A percentile compares a stretch with the other conserved stretches of the same genome.
Conservation (phyloP, 2,888 invertebrate species). For the Folsomia candida region DNA sequence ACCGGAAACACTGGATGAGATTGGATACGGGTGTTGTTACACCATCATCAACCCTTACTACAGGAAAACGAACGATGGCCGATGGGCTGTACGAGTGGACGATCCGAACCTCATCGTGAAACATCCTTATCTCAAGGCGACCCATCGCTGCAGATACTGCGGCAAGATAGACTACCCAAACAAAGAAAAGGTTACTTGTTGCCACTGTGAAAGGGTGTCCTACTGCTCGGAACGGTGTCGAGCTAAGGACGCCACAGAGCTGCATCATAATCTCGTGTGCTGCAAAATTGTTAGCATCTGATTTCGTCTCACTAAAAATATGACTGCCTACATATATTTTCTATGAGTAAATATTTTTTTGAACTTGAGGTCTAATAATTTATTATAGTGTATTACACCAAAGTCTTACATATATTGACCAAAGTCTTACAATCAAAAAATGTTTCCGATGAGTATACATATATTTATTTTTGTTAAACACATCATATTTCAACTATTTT, state of each 20-base stretch:
- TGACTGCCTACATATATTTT: too few relatives aligned
- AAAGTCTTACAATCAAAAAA: too few relatives aligned
- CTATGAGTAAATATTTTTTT: too few relatives aligned
- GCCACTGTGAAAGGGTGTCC: background rate
- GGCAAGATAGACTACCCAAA: too few relatives aligned
- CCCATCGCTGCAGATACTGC: background rate
- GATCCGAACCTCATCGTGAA: background rate
- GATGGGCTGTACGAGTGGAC: background rate
- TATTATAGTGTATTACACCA: too few relatives aligned
- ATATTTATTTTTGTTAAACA: too few relatives aligned
- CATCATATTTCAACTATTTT: too few relatives aligned
- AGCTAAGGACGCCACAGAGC: background rate
- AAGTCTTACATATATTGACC: too few relatives aligned
- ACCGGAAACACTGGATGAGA: conserved; percentile 6
- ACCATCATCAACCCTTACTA: conserved; percentile 24
- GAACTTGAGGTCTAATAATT: too few relatives aligned
- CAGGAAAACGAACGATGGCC: background rate
- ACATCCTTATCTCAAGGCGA: background rate
- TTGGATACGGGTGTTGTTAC: conserved; percentile 21
- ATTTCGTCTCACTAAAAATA: too few relatives aligned
- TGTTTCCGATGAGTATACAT: too few relatives aligned
- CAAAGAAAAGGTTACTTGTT: background rate
- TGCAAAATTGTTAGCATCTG: too few relatives aligned
- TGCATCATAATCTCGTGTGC: background rate
- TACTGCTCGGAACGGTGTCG: background rate